Percentiles rank a stretch among this genome's conserved stretches.
Evolutionary conservation across 2,888 invertebrate species (phyloP).

Genomic region (Dynastes hyllus): DNA sequence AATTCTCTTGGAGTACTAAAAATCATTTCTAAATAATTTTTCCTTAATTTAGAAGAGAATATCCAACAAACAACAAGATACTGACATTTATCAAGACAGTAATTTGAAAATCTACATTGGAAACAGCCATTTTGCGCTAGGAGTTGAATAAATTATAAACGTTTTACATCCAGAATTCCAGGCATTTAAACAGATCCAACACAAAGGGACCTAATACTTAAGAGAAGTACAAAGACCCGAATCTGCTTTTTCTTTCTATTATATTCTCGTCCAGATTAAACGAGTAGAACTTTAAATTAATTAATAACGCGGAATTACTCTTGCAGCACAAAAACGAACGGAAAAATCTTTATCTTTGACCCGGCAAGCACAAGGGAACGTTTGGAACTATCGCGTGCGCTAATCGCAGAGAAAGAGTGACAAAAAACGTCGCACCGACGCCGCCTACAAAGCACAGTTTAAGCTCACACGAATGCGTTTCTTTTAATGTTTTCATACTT

Average conservation of each 20-base stretch:
- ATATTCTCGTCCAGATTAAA: background rate
- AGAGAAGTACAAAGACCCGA: background rate
- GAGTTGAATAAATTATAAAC: too few relatives aligned
- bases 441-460: slow-evolving; percentile 18
- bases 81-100: too few relatives aligned
- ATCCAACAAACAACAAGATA: too few relatives aligned
- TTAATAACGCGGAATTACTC: slow-evolving; percentile 19
- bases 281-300: slow-evolving; percentile 21
- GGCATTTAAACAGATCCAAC: too few relatives aligned
- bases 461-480: slow-evolving; percentile 12
- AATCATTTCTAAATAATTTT: too few relatives aligned
- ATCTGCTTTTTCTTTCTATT: background rate
- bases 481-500: slow-evolving; percentile 40
- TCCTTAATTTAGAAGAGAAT: too few relatives aligned
- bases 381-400: background rate
- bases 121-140: too few relatives aligned
- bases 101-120: too few relatives aligned
- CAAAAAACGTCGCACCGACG: slow-evolving; percentile 3
- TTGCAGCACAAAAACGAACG: background rate
- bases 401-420: slow-evolving; percentile 5
- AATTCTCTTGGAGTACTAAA: too few relatives aligned
- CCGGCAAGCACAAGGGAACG: background rate
- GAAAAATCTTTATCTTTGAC: slow-evolving; percentile 21
- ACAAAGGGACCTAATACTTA: too few relatives aligned
- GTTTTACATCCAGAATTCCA: too few relatives aligned